Evolutionary conservation across 2,113 vertebrate genomes (phyloP).

Genomic region (Hystrix cristata): DNA sequence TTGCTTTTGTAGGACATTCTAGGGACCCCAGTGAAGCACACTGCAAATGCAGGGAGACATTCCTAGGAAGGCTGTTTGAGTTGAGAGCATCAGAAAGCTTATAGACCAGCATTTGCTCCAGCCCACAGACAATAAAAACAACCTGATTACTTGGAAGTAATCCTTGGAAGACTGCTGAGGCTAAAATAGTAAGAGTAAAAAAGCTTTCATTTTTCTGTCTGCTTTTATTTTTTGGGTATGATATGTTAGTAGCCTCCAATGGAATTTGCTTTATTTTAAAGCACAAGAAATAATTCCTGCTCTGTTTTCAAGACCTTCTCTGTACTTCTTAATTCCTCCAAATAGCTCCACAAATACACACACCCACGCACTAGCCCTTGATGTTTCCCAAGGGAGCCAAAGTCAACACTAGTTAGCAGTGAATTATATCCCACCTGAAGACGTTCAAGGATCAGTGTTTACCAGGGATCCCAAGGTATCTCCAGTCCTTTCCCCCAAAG

Average conservation of each 20-base stretch:
- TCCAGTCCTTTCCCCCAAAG: not conserved
- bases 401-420: conserved; percentile 14
- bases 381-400: not conserved
- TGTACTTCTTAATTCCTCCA: not conserved
- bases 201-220: not conserved
- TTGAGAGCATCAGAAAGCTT: conserved; percentile 8
- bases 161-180: not conserved
- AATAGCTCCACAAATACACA: not conserved
- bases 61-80: conserved; percentile 37
- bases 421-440: not conserved
- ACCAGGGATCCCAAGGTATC: not conserved
- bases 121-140: conserved; percentile 69
- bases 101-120: conserved; percentile 19
- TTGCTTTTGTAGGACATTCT: not conserved
- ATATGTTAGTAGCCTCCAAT: not conserved
- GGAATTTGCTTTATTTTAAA: conserved; percentile 59
- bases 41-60: not conserved
- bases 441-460: not conserved
- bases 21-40: not conserved
- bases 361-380: not conserved
- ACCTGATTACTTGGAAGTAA: not conserved
- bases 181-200: not conserved
- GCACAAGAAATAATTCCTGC: not conserved
- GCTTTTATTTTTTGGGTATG: conserved; percentile 61
- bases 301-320: conserved; percentile 50